Conservation (phyloP, 2,888 invertebrate genomes). For the Acrocyrtus sp. region DNA sequence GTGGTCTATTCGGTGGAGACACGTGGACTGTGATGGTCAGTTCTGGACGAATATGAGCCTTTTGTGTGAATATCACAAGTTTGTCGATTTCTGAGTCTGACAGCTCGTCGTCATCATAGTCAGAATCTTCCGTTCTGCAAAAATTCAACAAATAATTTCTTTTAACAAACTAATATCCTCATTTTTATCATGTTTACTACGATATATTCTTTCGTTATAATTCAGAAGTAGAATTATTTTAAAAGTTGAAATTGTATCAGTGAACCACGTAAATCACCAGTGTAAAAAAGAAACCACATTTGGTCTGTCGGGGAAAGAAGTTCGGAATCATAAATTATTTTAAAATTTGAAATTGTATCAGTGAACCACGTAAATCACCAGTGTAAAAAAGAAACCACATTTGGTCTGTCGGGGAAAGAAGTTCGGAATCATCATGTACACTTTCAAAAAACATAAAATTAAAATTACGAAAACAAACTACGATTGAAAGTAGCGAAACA, state of each 20-base stretch:
- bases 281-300: too few species aligned
- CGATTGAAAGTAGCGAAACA: background rate
- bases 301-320: constrained; percentile 58
- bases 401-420: too few species aligned
- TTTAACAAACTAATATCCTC: background rate
- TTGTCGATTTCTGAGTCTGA: constrained; percentile 93
- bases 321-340: constrained; percentile 14
- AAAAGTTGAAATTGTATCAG: constrained; percentile 20
- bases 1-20: constrained; percentile 68
- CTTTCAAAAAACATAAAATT: constrained; percentile 17
- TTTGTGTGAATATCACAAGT: constrained; percentile 93
- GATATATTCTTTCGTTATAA: too few species aligned
- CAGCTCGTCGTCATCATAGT: constrained; percentile 81
- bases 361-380: constrained; percentile 46
- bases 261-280: constrained; percentile 45
- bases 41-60: constrained; percentile 64
- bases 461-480: too few species aligned
- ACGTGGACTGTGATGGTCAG: constrained; percentile 62
- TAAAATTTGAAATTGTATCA: constrained; percentile 16
- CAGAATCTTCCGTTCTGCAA: constrained; percentile 73
- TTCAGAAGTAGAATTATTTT: too few species aligned
- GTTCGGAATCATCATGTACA: constrained; percentile 28
- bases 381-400: too few species aligned
- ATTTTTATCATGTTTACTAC: constrained; percentile 3
- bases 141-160: constrained; percentile 25